Conservation (phyloP, 92 coral and sea anemone genomes). For the Epizoanthus rinbou region DNA sequence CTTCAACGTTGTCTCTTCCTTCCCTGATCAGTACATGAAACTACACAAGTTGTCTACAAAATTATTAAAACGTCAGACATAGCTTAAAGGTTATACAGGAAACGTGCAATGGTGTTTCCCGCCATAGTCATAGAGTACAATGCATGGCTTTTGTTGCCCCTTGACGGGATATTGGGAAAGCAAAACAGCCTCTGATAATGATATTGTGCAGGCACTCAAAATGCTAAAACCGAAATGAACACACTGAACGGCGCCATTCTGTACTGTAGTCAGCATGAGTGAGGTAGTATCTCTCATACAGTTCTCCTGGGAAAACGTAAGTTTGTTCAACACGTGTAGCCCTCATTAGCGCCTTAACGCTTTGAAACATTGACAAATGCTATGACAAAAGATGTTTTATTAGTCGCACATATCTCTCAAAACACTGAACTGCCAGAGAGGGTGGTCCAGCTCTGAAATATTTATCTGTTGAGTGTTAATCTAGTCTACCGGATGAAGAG, state of each 20-base stretch:
- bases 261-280: neutral
- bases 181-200: constrained; percentile 4
- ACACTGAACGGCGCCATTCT: neutral
- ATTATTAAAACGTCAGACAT: neutral
- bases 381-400: neutral
- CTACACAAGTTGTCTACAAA: no score
- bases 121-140: constrained; percentile 5
- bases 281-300: neutral
- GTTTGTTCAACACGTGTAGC: neutral
- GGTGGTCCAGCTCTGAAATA: neutral
- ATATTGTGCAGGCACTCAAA: constrained; percentile 14
- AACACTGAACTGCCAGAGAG: neutral
- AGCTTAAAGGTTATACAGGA: neutral
- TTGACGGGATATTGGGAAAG: constrained; percentile 10
- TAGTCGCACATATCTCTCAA: neutral
- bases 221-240: neutral
- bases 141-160: neutral
- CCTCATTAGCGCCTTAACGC: constrained; percentile 1
- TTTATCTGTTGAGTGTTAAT: neutral
- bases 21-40: no score
- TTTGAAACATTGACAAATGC: neutral
- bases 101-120: neutral
- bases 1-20: no score
- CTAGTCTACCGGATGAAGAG: neutral
- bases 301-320: constrained; percentile 9